Base-by-base conservation (phyloP, 2,888 invertebrate genomes). In the Meiosimyza platycephala region DNA sequence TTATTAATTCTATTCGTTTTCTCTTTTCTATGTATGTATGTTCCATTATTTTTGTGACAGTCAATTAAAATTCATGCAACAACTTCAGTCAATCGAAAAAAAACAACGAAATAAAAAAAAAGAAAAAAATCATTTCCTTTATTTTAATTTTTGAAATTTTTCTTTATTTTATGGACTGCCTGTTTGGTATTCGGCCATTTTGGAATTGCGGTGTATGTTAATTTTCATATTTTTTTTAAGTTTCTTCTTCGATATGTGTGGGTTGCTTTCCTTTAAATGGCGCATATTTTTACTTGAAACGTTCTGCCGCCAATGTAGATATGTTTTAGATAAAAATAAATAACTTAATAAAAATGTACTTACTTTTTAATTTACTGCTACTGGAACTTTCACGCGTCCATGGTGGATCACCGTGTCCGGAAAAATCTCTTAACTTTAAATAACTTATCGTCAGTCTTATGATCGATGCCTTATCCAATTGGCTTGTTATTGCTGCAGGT, bases 371-470 rank as follows among this genome's bases (percentile, higher is more conserved):
- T 88, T 95, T 95, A 87, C 92, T 93, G 75, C 92, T 91, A 64
- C 93, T 92, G 66, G 93, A 93, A 18, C 91, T 90, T 81, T 95
- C 95, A 59, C 95, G 89, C 82, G 92, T 94, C 98, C 98, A 98
- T 87, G 97, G 97, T 22, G 98, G 98, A 84, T 98, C 97, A 0
- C 98, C 98, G 87, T 97, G 96, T 9, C 95, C 93, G 74, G 97
- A 96, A 89, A 98, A 98, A 88, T 98, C 96, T 80, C 96, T 90
- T 85, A 97, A 90, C 89, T 96, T 96, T 88, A 97, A 92, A 91
- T 96, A 97, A 89, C 95, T 96, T 88, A 97, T 97, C 85, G 97
- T 97, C 88, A 97, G 93, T 88, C 97, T 92, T 90, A 97, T 97
- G 88, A 97, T 97, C 86, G 97, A 96, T 76, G 97, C 97, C 89